These are phyloP conservation scores for Muscina levida DNA, from an alignment of 2,888 invertebrate species.

Conservation along the genomic window DNA sequence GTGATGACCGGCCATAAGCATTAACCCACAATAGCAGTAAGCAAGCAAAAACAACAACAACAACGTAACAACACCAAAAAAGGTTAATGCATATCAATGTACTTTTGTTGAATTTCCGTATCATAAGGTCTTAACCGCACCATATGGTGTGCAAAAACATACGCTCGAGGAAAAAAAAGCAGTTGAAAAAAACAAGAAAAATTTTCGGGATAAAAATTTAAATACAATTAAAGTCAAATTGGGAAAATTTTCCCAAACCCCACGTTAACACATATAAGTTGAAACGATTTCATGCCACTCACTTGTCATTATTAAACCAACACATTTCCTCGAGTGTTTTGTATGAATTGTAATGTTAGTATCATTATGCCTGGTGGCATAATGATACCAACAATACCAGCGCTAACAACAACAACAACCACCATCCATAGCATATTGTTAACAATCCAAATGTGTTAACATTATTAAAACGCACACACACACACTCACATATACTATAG, in stretches of 20 bases:
- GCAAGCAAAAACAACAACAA: neutral
- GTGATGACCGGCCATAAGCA: neutral
- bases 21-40: neutral
- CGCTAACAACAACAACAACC: neutral
- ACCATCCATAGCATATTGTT: slow-evolving; percentile 18
- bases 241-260: too few relatives aligned
- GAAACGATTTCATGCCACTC: too few relatives aligned
- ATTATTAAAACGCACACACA: slow-evolving; percentile 14
- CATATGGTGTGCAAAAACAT: neutral
- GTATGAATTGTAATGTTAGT: neutral
- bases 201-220: too few relatives aligned
- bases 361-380: neutral
- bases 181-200: too few relatives aligned
- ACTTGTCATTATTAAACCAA: too few relatives aligned
- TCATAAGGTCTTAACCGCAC: neutral
- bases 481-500: too few relatives aligned
- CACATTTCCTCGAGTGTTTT: neutral
- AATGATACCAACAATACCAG: neutral
- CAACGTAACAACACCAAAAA: neutral
- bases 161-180: neutral
- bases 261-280: too few relatives aligned
- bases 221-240: too few relatives aligned
- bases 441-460: slow-evolving; percentile 22
- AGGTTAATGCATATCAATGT: neutral
- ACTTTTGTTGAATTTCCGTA: neutral